Conservation (phyloP, 2,113 vertebrate genomes). For the Glaucidium brasilianum region DNA sequence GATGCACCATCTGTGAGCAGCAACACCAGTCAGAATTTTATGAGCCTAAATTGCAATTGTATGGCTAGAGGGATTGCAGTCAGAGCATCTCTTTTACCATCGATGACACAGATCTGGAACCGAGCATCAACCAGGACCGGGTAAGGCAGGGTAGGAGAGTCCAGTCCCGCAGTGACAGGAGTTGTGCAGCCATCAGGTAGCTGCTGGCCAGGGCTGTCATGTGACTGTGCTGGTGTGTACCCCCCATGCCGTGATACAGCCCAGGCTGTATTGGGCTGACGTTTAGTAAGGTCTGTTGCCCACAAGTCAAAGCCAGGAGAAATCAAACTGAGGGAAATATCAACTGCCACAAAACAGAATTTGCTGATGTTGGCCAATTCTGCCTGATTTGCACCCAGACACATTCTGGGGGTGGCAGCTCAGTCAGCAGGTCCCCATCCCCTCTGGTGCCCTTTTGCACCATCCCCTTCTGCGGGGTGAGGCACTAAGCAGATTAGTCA, state of each 20-base stretch:
- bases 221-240: accelerated
- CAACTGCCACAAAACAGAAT: background rate
- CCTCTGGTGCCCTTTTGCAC: background rate
- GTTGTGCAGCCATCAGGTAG: background rate
- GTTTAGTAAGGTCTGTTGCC: background rate
- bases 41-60: background rate
- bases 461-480: background rate
- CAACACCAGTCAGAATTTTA: background rate
- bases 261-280: background rate
- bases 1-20: background rate
- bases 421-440: background rate
- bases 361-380: background rate
- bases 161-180: background rate
- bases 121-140: background rate
- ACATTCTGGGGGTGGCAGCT: background rate
- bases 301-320: background rate
- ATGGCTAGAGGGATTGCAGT: background rate
- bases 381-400: background rate
- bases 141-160: background rate
- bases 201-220: background rate
- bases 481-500: conserved; percentile 25
- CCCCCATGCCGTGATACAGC: background rate
- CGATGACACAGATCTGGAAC: background rate
- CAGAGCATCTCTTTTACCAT: background rate
- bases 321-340: background rate